Evolutionary conservation across 2,888 invertebrate genomes (phyloP).

Genomic region (Rotaria sp.): DNA sequence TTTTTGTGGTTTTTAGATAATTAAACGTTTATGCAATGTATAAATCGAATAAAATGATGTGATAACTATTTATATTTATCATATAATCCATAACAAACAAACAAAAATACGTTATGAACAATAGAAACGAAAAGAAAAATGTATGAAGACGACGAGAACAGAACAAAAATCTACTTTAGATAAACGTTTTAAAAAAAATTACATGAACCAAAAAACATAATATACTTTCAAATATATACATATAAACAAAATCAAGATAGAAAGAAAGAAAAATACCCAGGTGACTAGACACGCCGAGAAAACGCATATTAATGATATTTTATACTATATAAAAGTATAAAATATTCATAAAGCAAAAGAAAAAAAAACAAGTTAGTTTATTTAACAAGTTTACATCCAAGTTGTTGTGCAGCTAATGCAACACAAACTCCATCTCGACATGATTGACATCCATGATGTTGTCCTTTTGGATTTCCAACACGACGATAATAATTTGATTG

Average conservation of each 20-base stretch:
- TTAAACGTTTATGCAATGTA: background rate
- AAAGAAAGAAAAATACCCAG: background rate
- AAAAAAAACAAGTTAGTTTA: background rate
- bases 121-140: background rate
- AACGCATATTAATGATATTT: background rate
- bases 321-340: background rate
- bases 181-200: background rate
- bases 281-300: constrained; percentile 3
- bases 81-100: background rate
- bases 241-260: background rate
- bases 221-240: background rate
- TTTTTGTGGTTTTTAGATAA: no score
- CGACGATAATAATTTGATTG: constrained; percentile 18
- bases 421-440: constrained; percentile 26
- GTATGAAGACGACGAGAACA: background rate
- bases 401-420: background rate
- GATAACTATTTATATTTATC: background rate
- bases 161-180: background rate
- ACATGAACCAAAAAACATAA: background rate
- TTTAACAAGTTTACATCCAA: constrained; percentile 25
- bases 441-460: constrained; percentile 28
- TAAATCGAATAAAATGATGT: background rate
- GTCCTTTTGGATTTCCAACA: constrained; percentile 18
- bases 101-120: background rate
- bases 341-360: background rate